These are phyloP conservation scores for Nycticryphes semicollaris DNA, from an alignment of 2,113 vertebrate species.

Conservation along the genomic window DNA sequence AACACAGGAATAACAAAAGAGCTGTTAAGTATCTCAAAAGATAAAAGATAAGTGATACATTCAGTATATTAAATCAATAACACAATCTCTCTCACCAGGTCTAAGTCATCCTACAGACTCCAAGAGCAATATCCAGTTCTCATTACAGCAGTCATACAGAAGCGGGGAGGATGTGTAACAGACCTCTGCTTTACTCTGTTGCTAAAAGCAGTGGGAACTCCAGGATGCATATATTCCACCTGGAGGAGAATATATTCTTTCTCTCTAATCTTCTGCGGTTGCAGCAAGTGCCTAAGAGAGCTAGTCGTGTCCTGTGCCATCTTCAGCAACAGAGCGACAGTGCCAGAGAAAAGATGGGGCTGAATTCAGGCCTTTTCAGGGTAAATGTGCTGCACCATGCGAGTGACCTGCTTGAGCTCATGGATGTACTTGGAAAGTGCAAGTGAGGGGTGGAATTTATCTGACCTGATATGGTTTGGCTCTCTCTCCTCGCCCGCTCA, in stretches of 20 bases:
- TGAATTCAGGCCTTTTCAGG: not conserved
- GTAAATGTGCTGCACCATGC: not conserved
- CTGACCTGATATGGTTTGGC: not conserved
- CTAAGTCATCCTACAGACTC: not conserved
- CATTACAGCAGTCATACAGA: not conserved
- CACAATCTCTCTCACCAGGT: not conserved
- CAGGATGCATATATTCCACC: not conserved
- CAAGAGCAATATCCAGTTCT: not conserved
- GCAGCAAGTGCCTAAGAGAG: not conserved
- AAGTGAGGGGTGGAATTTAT: not conserved
- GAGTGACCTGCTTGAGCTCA: not conserved
- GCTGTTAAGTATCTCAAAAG: constrained; percentile 22
- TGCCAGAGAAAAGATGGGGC: not conserved
- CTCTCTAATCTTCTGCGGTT: not conserved
- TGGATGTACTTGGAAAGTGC: not conserved
- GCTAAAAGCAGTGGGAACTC: not conserved
- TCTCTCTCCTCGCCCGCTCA: too few relatives aligned
- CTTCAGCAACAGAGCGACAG: not conserved
- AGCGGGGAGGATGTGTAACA: not conserved
- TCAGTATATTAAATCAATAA: constrained; percentile 10
- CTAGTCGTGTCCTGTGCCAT: not conserved
- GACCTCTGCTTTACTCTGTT: not conserved
- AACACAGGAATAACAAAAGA: constrained; percentile 26
- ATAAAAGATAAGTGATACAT: constrained; percentile 23
- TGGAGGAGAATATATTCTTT: not conserved